Percentiles rank a stretch among this genome's conserved stretches.
phyloP scores from a whole-genome alignment of 2,888 invertebrate genomes.

The Lasioglossum zephyrum region DNA sequence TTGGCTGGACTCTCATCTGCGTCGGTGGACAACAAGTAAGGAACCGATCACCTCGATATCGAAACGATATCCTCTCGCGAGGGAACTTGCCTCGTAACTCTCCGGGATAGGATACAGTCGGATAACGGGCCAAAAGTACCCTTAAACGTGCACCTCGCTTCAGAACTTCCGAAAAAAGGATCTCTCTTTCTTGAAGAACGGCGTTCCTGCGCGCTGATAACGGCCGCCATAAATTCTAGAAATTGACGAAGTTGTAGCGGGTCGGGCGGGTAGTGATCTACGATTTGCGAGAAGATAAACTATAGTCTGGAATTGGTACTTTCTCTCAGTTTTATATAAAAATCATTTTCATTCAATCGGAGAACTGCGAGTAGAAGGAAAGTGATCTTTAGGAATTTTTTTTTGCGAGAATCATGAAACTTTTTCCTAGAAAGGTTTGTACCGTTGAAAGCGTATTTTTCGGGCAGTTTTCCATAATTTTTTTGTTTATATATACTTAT shows the following conservation, averaged over 20 bases:
- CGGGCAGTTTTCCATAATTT: background rate
- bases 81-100: background rate
- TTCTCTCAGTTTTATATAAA: background rate
- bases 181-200: background rate
- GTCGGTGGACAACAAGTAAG: slow-evolving; percentile 70
- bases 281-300: background rate
- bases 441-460: background rate
- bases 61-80: background rate
- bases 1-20: slow-evolving; percentile 76
- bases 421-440: fast-evolving
- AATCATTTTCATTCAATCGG: background rate
- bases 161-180: background rate
- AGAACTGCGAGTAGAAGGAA: background rate
- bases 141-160: background rate
- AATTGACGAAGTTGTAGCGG: slow-evolving; percentile 7
- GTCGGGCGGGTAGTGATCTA: background rate
- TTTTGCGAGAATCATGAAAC: background rate
- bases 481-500: background rate
- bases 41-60: background rate
- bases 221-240: background rate
- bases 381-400: background rate
- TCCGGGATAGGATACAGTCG: background rate
- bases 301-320: background rate
- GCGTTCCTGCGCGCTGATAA: background rate
- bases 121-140: background rate